These are phyloP conservation scores for Cephus pygmeus DNA, from an alignment of 2,888 invertebrate genomes.

Conservation along the genomic window DNA sequence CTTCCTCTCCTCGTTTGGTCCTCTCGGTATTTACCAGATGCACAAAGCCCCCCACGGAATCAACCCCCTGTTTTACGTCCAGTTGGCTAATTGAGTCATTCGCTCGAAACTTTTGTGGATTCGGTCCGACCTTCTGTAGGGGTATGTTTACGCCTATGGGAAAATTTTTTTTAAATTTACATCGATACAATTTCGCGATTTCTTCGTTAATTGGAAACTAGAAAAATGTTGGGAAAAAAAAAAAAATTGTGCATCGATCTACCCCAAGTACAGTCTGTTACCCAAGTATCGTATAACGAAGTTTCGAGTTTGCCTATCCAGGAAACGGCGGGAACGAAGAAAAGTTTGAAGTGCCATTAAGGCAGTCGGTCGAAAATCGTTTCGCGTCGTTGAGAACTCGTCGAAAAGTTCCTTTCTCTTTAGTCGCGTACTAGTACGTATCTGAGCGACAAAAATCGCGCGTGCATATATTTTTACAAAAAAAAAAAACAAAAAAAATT, in stretches of 20 bases:
- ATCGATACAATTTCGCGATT: not conserved
- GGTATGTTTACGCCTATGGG: not conserved
- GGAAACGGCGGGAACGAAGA: not conserved
- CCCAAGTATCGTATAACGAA: not conserved
- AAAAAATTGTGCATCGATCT: not conserved
- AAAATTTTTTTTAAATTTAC: too few relatives aligned
- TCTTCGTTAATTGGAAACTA: not conserved
- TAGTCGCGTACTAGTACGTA: not conserved
- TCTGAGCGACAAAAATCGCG: not conserved
- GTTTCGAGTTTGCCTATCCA: not conserved
- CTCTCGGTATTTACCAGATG: conserved; percentile 21
- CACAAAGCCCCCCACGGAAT: not conserved
- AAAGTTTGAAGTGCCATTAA: not conserved
- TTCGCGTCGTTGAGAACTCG: not conserved
- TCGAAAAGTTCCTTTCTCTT: not conserved
- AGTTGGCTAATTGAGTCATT: conserved; percentile 5
- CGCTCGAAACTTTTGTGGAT: not conserved
- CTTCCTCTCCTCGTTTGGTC: conserved; percentile 26
- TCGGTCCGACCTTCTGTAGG: not conserved
- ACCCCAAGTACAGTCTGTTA: not conserved
- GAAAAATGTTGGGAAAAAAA: not conserved
- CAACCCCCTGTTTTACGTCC: not conserved
- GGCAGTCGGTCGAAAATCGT: not conserved
- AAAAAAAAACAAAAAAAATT: not conserved
- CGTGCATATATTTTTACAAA: not conserved